phyloP scores from a whole-genome alignment of 1,140 invertebrate genomes.

The Lepidurus packardi region DNA sequence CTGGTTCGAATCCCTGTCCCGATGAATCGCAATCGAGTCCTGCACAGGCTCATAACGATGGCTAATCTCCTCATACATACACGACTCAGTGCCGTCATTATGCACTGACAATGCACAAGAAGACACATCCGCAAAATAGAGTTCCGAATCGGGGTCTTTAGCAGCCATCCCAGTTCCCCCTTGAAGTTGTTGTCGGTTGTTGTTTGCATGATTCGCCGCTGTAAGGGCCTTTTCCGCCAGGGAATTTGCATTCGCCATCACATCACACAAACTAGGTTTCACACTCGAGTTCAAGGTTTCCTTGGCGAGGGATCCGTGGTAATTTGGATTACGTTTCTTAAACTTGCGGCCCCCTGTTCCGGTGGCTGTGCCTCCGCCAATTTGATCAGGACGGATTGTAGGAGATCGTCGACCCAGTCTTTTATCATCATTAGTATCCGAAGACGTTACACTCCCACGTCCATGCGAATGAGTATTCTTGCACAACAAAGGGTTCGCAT shows the following conservation, averaged over 20 bases:
- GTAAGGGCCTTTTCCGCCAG: constrained; percentile 20
- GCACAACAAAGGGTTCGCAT: constrained; percentile 7
- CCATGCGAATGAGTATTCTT: neutral
- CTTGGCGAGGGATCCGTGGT: neutral
- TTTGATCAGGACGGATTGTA: constrained; percentile 14
- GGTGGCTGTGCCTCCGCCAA: neutral
- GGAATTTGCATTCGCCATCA: constrained; percentile 25
- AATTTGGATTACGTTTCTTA: constrained; percentile 2
- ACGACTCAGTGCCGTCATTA: constrained; percentile 46
- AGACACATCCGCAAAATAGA: constrained; percentile 80
- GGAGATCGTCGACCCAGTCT: neutral
- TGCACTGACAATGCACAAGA: constrained; percentile 62
- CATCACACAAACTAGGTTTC: constrained; percentile 9
- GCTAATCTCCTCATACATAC: constrained; percentile 34
- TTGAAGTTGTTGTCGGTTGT: neutral
- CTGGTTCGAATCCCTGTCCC: neutral
- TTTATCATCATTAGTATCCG: constrained; percentile 8
- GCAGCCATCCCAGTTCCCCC: constrained; percentile 4
- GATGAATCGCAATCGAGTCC: constrained; percentile 15
- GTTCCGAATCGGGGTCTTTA: constrained; percentile 56
- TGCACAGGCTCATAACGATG: constrained; percentile 30
- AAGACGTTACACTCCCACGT: constrained; percentile 13
- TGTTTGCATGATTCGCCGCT: constrained; percentile 22
- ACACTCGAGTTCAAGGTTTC: neutral
- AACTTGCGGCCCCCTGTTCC: neutral